Percentiles rank a stretch among this genome's conserved stretches.
Conservation (phyloP, 2,888 invertebrate genomes). For the Sepioteuthis lessoniana region DNA sequence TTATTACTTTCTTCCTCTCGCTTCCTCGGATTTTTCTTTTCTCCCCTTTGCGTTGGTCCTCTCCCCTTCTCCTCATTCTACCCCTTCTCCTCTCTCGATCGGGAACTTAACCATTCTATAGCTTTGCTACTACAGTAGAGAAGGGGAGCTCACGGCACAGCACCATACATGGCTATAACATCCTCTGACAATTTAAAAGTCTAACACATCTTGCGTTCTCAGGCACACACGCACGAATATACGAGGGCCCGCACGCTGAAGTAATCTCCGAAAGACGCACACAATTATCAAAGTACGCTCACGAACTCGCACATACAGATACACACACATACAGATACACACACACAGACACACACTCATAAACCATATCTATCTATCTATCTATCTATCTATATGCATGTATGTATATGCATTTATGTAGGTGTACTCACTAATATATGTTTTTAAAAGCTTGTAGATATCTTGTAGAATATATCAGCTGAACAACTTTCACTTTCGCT, state of each 20-base stretch:
- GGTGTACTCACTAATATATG: background rate
- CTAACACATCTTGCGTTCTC: background rate
- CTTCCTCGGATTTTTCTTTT: background rate
- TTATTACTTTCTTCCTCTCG: background rate
- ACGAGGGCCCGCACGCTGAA: background rate
- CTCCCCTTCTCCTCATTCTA: background rate
- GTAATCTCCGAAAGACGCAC: background rate
- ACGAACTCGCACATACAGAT: background rate
- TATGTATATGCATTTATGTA: background rate
- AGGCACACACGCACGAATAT: background rate
- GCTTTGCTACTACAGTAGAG: background rate
- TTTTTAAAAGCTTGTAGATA: background rate
- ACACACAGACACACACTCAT: background rate
- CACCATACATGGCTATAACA: background rate
- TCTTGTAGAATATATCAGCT: background rate
- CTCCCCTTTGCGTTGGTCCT: rapidly evolving
- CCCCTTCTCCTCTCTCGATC: background rate
- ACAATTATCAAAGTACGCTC: background rate
- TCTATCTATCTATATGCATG: background rate
- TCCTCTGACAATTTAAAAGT: background rate
- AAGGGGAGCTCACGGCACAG: background rate
- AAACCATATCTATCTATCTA: too few relatives aligned
- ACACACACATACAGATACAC: too few relatives aligned
- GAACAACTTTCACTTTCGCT: background rate
- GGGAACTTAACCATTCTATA: too few relatives aligned